Percentiles rank a stretch among this genome's conserved stretches.
Conservation (phyloP, 2,113 vertebrate genomes). For the Ellobius talpinus region DNA sequence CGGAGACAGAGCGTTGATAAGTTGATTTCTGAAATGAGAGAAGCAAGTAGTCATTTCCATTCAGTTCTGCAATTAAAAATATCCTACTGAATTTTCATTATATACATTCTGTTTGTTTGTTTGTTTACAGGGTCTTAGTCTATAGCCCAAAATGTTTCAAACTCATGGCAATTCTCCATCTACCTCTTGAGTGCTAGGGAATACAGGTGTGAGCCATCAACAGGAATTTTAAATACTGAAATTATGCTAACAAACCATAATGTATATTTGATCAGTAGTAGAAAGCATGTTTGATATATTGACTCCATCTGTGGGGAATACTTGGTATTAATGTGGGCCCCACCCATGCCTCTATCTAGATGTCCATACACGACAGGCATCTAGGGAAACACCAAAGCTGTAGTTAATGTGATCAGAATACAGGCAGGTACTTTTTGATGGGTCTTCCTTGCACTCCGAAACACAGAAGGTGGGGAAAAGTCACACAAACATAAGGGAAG, state of each 20-base stretch:
- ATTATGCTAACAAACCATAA: not conserved
- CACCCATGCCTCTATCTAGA: no score
- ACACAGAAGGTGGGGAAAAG: not conserved
- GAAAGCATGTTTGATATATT: not conserved
- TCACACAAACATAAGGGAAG: not conserved
- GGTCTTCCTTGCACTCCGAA: not conserved
- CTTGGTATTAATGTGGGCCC: not conserved
- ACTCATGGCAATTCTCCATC: not conserved
- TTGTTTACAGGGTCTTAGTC: not conserved
- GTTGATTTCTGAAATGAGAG: constrained; percentile 57
- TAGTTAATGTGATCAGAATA: not conserved
- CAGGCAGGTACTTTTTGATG: not conserved
- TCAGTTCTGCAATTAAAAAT: constrained; percentile 43
- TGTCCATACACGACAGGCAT: not conserved
- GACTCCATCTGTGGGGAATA: not conserved
- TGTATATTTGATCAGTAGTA: not conserved
- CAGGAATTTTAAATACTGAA: not conserved
- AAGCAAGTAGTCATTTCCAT: constrained; percentile 7
- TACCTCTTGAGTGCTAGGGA: no score
- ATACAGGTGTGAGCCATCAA: not conserved
- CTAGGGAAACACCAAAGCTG: not conserved
- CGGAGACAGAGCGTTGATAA: constrained; percentile 70
- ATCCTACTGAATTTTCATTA: constrained; percentile 34
- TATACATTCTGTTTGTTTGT: not conserved
- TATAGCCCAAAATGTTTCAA: no score